Percentiles rank a stretch among this genome's conserved stretches.
These are phyloP conservation scores for Chelonoidis abingdonii DNA, from an alignment of 2,113 vertebrate genomes.

Conservation along the genomic window DNA sequence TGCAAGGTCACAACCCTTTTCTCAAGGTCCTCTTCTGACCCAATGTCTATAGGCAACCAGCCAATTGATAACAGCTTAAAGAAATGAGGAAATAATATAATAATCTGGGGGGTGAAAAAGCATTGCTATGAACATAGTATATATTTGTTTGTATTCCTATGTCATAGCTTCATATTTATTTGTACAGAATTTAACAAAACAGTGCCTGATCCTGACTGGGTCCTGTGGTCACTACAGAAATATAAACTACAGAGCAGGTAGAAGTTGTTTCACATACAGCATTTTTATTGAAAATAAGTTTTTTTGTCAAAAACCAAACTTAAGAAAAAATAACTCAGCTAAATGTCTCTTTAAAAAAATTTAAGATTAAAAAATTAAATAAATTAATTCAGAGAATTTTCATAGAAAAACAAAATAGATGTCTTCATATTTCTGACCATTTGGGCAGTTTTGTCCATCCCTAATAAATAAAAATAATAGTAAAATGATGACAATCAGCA, in stretches of 20 bases:
- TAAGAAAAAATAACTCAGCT: too few relatives aligned
- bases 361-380: too few relatives aligned
- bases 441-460: too few relatives aligned
- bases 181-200: background rate
- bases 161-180: background rate
- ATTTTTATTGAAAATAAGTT: background rate
- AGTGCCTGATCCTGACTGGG: background rate
- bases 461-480: too few relatives aligned
- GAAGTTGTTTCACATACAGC: background rate
- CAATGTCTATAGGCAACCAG: background rate
- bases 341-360: too few relatives aligned
- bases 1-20: background rate
- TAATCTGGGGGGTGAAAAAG: background rate
- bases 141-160: background rate
- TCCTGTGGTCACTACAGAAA: background rate
- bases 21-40: background rate
- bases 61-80: background rate
- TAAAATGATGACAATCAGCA: too few relatives aligned
- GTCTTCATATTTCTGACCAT: too few relatives aligned
- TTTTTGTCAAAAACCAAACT: too few relatives aligned
- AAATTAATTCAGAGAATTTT: too few relatives aligned
- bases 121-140: background rate
- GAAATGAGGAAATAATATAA: background rate
- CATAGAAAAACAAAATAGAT: too few relatives aligned
- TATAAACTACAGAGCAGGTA: background rate